Evolutionary conservation across 2,888 invertebrate species (phyloP).

Genomic region (Fragum whitleyi): DNA sequence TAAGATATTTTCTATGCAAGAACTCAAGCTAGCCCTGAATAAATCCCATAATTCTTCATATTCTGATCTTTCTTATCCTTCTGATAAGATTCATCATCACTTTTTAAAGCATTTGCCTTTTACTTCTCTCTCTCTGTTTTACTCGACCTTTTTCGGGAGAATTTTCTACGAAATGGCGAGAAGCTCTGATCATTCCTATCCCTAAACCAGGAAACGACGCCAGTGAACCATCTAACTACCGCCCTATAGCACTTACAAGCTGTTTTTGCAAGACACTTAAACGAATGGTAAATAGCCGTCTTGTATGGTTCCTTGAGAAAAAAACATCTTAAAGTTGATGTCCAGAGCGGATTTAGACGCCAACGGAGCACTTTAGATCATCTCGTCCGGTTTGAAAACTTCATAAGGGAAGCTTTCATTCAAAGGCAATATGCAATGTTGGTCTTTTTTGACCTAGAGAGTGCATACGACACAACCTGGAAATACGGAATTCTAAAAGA

Average conservation of each 20-base stretch:
- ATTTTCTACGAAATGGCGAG: neutral
- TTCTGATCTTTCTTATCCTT: too few relatives aligned
- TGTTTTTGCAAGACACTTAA: neutral
- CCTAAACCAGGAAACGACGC: neutral
- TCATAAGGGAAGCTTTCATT: neutral
- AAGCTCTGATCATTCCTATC: too few relatives aligned
- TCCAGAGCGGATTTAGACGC: neutral
- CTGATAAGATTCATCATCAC: too few relatives aligned
- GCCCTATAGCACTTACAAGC: too few relatives aligned
- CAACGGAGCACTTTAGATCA: too few relatives aligned
- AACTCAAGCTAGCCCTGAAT: neutral
- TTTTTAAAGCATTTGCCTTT: too few relatives aligned
- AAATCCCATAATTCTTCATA: slow-evolving; percentile 9
- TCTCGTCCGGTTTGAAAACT: neutral
- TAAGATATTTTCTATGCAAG: neutral
- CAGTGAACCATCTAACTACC: neutral
- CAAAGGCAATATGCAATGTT: neutral
- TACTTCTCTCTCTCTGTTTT: too few relatives aligned
- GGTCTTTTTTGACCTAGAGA: neutral
- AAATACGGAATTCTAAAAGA: too few relatives aligned
- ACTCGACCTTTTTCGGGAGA: too few relatives aligned
- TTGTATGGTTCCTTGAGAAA: too few relatives aligned
- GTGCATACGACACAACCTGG: too few relatives aligned
- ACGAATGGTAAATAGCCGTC: neutral
- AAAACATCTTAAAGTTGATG: neutral